Evolutionary conservation across 1,140 invertebrate genomes (phyloP), one percentile per base, ranked within the genome.

Genomic region (Aleiodes sp.): DNA sequence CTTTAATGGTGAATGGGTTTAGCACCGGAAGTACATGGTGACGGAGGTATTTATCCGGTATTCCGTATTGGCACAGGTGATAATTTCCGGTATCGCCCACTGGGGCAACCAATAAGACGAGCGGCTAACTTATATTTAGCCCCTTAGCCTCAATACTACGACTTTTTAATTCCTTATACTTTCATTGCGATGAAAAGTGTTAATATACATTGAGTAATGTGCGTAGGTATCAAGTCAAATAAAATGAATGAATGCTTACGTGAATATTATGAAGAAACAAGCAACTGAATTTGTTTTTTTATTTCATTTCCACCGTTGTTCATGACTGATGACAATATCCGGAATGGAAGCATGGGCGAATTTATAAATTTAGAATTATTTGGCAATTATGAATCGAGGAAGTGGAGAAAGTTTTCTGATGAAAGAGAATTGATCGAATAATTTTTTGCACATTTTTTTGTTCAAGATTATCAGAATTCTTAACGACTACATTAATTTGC

Each of bases 71-170:
- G 70, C 71, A 70, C 72, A 76, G 72, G 70, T 77, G 67, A 37
- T 46, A 71, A 70, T 65, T 76, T 80, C 73, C 77, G 73, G 75
- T 70, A 43, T 73, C 71, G 72, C 43, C 72, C 72, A 73, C 71
- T 21, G 72, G 67, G 70, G 63, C 26, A 12, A 37, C 24, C 16
- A 43, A 41, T 43, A 14, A 43, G 14, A 31, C 28, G 56, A 24
- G 56, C 56, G 56, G 8, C 7, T 33, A 33, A 8, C 10, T 31
- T 59, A 59, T 31, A 59, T 59, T 59, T 59, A 59, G 56, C n/a
- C 26, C 24, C 16, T 33, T 28, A 31, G 26, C 56, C n/a, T n/a
- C n/a, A 28, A 59, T 9, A 4, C 28, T n/a, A 59, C 16, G 28
- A 59, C 26, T 31, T n/a, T 59, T 43, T n/a, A 33, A 10, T 7